Conservation (phyloP, 2,113 vertebrate genomes). For the Eonycteris spelaea region DNA sequence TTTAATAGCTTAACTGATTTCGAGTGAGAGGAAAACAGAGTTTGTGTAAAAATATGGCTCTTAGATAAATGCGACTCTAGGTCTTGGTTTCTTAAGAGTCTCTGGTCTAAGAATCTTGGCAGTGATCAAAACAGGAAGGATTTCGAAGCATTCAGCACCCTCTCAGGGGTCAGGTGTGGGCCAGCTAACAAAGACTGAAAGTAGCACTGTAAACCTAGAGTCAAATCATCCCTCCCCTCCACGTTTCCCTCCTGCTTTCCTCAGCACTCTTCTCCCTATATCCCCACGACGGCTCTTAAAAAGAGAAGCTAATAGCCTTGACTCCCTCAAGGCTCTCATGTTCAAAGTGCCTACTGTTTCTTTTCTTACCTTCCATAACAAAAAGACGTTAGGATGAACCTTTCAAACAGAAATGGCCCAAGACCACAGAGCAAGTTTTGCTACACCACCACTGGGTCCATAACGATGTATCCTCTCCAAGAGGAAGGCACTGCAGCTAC, state of each 20-base stretch:
- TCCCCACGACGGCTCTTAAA: neutral
- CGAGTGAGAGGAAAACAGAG: constrained; percentile 24
- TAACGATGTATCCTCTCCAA: neutral
- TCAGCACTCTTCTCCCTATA: neutral
- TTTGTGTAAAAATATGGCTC: neutral
- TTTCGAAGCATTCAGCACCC: neutral
- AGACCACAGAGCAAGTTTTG: neutral
- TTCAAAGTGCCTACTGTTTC: neutral
- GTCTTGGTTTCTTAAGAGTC: neutral
- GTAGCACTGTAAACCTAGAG: neutral
- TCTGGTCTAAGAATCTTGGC: neutral
- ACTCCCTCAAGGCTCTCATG: neutral
- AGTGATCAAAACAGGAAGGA: neutral
- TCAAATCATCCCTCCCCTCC: neutral
- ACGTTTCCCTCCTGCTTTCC: neutral
- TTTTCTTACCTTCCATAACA: neutral
- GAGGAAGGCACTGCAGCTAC: neutral
- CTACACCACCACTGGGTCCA: neutral
- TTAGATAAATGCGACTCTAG: neutral
- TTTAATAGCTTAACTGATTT: constrained; percentile 16
- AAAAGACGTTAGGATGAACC: neutral
- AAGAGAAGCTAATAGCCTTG: neutral
- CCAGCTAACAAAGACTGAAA: neutral
- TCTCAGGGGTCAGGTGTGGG: neutral
- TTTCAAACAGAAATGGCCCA: neutral